Conservation (phyloP, 2,113 vertebrate genomes). For the Anser cygnoides region DNA sequence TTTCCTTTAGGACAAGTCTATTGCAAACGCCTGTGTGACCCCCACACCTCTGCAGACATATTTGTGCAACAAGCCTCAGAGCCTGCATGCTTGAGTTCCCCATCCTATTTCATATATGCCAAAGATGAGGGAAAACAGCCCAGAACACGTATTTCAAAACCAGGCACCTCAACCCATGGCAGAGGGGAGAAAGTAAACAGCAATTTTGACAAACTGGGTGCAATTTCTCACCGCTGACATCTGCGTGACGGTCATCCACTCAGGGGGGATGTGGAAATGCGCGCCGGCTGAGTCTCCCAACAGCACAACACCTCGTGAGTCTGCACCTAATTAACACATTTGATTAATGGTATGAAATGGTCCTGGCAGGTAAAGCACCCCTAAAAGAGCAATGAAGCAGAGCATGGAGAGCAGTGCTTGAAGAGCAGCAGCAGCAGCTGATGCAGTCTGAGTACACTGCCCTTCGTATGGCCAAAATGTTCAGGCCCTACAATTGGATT, state of each 20-base stretch:
- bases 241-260: conserved; percentile 75
- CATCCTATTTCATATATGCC: background rate
- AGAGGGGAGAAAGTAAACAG: background rate
- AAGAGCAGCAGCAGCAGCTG: background rate
- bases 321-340: conserved; percentile 65
- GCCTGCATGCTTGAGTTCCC: background rate
- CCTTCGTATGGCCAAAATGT: background rate
- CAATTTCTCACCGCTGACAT: conserved; percentile 77
- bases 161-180: background rate
- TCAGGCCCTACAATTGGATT: background rate
- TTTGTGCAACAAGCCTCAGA: background rate
- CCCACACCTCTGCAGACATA: background rate
- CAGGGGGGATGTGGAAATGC: conserved; percentile 79
- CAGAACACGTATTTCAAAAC: background rate
- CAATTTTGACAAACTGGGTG: background rate
- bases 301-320: conserved; percentile 74
- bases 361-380: background rate
- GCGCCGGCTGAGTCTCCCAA: conserved; percentile 80
- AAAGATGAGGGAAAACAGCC: background rate
- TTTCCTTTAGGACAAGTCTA: background rate
- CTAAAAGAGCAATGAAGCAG: background rate
- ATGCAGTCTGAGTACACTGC: background rate
- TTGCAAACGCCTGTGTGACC: background rate
- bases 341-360: background rate
- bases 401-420: background rate